Conservation (phyloP, 2,113 vertebrate species). For the Pithys albifrons region DNA sequence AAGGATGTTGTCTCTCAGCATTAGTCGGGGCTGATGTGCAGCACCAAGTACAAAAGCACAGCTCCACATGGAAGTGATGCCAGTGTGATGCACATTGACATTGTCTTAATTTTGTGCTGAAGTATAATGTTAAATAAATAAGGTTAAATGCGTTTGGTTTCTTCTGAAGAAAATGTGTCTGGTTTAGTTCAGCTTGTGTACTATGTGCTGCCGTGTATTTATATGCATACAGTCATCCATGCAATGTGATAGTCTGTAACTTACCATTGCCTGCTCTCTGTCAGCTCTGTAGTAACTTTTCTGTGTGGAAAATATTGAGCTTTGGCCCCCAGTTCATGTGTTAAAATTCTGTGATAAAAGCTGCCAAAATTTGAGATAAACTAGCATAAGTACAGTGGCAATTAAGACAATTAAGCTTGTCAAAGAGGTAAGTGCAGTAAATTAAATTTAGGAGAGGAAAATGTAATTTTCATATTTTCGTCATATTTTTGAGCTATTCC, state of each 20-base stretch:
- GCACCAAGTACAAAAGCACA: neutral
- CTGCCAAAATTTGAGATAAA: neutral
- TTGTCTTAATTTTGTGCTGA: neutral
- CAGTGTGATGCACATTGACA: neutral
- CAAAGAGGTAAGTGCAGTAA: neutral
- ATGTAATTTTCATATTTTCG: neutral
- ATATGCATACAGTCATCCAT: neutral
- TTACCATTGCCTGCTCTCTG: neutral
- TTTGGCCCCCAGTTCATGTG: neutral
- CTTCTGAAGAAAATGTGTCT: neutral
- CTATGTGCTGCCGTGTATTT: neutral
- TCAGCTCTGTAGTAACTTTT: neutral
- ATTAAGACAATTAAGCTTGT: neutral
- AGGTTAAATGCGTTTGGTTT: neutral
- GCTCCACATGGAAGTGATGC: fast-evolving
- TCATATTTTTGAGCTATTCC: neutral
- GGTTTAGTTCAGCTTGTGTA: neutral
- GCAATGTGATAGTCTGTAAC: neutral
- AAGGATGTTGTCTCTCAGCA: neutral
- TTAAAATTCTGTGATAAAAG: neutral
- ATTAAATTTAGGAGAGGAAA: neutral
- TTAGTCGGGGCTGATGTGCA: neutral
- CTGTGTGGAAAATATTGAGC: neutral
- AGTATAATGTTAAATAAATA: neutral
- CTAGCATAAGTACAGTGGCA: neutral